Evolutionary conservation across 2,113 vertebrate genomes (phyloP).

Genomic region (Megaceryle torquata): DNA sequence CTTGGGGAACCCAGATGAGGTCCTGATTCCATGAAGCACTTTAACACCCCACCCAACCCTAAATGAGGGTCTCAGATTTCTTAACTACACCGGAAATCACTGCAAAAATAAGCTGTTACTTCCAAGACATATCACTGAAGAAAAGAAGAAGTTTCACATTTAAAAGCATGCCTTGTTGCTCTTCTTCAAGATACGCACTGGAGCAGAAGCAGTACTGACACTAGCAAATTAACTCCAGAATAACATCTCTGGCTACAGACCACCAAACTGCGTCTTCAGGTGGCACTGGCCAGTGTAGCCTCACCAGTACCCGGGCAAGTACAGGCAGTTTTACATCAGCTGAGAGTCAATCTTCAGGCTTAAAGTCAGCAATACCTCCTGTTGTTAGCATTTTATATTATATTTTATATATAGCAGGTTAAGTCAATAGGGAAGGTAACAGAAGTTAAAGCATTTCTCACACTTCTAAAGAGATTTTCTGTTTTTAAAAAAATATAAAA

Average conservation of each 20-base stretch:
- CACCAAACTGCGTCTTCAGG: neutral
- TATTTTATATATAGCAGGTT: neutral
- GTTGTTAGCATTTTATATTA: neutral
- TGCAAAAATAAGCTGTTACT: neutral
- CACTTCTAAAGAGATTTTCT: neutral
- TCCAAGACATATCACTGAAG: neutral
- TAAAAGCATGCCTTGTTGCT: neutral
- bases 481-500: neutral
- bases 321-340: neutral
- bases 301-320: neutral
- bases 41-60: neutral
- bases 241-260: neutral
- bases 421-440: neutral
- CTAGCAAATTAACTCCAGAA: neutral
- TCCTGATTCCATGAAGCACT: neutral
- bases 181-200: neutral
- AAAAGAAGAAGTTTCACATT: rapidly evolving
- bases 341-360: neutral
- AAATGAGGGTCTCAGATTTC: rapidly evolving
- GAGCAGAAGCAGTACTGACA: neutral
- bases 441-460: neutral
- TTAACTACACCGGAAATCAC: neutral
- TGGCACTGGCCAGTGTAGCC: rapidly evolving
- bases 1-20: neutral
- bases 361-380: neutral